Conservation (phyloP, 2,113 vertebrate species). For the Melanerpes aurifrons region DNA sequence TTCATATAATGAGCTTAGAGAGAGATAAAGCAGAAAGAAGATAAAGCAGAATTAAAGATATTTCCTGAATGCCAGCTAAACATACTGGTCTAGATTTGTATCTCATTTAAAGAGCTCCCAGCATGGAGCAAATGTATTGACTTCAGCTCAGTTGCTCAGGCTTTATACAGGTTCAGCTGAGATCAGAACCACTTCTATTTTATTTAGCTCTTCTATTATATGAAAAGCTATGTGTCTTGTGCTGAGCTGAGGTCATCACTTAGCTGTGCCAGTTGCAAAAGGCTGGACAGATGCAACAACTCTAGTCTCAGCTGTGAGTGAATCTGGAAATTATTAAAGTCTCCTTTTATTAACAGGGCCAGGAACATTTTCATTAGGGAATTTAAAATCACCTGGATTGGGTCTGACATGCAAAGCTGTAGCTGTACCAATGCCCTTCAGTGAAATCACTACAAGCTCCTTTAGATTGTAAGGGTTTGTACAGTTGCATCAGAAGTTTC, state of each 20-base stretch:
- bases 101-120: slow-evolving; percentile 50
- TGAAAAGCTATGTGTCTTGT: not conserved
- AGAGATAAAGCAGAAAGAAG: slow-evolving; percentile 61
- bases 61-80: slow-evolving; percentile 40
- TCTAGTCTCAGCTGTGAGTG: not conserved
- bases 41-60: slow-evolving; percentile 65
- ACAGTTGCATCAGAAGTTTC: not conserved
- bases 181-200: slow-evolving; percentile 13
- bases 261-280: not conserved
- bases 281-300: not conserved
- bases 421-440: not conserved
- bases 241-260: not conserved
- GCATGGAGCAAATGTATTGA: not conserved
- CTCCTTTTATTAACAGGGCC: not conserved
- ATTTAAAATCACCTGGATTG: not conserved
- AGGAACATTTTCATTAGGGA: not conserved
- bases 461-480: not conserved
- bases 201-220: not conserved
- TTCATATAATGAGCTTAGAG: slow-evolving; percentile 61
- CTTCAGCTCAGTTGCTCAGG: not conserved
- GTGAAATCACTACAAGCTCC: not conserved
- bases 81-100: slow-evolving; percentile 36
- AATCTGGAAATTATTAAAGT: not conserved
- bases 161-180: not conserved
- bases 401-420: not conserved